These are phyloP conservation scores for Caenorhabditis briggsae DNA, from an alignment of 1,140 invertebrate species.

Conservation along the genomic window DNA sequence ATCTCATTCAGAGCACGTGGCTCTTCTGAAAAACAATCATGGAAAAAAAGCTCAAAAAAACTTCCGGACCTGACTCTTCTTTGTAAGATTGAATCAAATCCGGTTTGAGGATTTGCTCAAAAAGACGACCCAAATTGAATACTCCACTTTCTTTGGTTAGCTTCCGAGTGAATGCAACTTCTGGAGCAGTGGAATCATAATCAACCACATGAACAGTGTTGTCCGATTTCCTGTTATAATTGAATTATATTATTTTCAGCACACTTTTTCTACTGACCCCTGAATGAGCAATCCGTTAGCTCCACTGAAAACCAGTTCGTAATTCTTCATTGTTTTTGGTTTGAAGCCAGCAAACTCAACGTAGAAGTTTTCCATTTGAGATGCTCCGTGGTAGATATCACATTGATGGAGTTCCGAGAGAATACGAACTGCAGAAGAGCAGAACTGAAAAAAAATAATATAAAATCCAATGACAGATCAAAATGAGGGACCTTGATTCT, in stretches of 20 bases:
- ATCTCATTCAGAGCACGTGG: background rate
- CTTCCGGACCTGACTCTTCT: background rate
- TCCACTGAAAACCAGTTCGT: constrained; percentile 34
- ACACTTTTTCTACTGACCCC: background rate
- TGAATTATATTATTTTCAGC: background rate
- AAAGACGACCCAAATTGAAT: constrained; percentile 41
- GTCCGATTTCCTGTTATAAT: background rate
- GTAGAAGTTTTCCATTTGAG: constrained; percentile 17
- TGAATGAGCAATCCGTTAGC: constrained; percentile 7
- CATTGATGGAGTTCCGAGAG: constrained; percentile 6
- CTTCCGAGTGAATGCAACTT: constrained; percentile 40
- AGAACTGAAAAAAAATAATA: background rate
- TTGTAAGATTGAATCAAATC: background rate
- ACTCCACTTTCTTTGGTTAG: constrained; percentile 32
- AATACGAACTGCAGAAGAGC: constrained; percentile 23
- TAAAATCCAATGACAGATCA: no score
- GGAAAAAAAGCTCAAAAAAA: background rate
- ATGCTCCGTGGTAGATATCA: constrained; percentile 45
- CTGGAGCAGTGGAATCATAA: constrained; percentile 29
- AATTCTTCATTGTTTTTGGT: background rate
- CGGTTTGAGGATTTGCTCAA: constrained; percentile 17
- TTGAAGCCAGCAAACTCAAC: background rate
- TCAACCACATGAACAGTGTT: constrained; percentile 1
- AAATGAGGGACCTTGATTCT: constrained; percentile 1
- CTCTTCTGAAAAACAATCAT: background rate